These are phyloP conservation scores for Mycalesis mineus DNA, from an alignment of 2,888 invertebrate species.

Conservation along the genomic window DNA sequence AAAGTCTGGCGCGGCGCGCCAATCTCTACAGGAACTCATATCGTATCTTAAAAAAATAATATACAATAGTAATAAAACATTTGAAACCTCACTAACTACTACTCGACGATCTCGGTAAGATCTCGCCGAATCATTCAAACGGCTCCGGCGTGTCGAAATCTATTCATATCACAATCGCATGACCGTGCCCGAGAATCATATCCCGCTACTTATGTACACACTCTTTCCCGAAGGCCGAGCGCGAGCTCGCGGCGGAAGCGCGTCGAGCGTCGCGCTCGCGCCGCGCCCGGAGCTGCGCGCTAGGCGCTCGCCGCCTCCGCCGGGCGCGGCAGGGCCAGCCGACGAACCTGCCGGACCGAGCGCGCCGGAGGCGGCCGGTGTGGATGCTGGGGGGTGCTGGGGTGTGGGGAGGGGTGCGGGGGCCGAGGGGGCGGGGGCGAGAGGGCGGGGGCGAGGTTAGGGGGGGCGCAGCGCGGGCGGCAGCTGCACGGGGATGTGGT, in stretches of 20 bases:
- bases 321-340: slow-evolving; percentile 46
- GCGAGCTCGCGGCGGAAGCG: slow-evolving; percentile 33
- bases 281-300: slow-evolving; percentile 35
- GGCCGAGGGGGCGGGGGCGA: slow-evolving; percentile 20
- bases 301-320: slow-evolving; percentile 26
- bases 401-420: not conserved
- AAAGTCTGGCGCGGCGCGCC: slow-evolving; percentile 43
- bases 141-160: slow-evolving; percentile 75
- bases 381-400: slow-evolving; percentile 48
- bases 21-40: slow-evolving; percentile 78
- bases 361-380: slow-evolving; percentile 65
- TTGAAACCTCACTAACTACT: slow-evolving; percentile 78
- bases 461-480: slow-evolving; percentile 84
- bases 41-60: slow-evolving; percentile 75
- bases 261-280: slow-evolving; percentile 31
- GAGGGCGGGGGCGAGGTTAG: slow-evolving; percentile 52
- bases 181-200: slow-evolving; percentile 76
- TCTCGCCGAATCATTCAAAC: slow-evolving; percentile 72
- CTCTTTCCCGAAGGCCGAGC: slow-evolving; percentile 58
- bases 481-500: slow-evolving; percentile 95
- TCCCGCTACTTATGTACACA: slow-evolving; percentile 77
- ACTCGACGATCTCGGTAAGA: slow-evolving; percentile 73
- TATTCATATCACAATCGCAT: slow-evolving; percentile 78
- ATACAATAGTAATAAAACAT: slow-evolving; percentile 77
- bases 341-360: slow-evolving; percentile 58